Conservation (phyloP, 2,113 vertebrate genomes). For the Hippocampus guttulatus region DNA sequence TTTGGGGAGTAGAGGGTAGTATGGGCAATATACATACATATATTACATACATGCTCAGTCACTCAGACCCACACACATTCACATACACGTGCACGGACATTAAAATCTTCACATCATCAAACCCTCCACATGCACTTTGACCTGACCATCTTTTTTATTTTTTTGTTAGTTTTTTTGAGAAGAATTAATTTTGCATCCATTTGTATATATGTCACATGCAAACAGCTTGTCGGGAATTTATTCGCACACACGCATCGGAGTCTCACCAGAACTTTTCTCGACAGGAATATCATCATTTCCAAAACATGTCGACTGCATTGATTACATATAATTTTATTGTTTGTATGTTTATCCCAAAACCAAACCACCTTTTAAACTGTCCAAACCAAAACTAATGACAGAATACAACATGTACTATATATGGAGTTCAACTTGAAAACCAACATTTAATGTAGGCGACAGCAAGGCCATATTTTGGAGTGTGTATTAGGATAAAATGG, state of each 20-base stretch:
- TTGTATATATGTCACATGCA: slow-evolving; percentile 9
- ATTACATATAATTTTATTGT: not conserved
- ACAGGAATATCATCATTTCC: too few relatives aligned
- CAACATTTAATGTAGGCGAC: not conserved
- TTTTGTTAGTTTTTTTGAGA: too few relatives aligned
- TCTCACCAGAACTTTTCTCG: too few relatives aligned
- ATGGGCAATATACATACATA: not conserved
- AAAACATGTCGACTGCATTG: not conserved
- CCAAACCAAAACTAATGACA: not conserved
- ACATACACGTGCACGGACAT: not conserved
- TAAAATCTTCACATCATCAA: slow-evolving; percentile 34
- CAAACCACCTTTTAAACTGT: not conserved
- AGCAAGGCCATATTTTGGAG: slow-evolving; percentile 1
- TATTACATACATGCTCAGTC: too few relatives aligned
- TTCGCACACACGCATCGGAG: not conserved
- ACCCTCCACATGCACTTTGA: slow-evolving; percentile 12
- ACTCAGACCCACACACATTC: slow-evolving; percentile 4
- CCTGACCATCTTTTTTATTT: slow-evolving; percentile 12
- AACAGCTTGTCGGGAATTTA: slow-evolving; percentile 5
- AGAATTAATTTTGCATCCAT: slow-evolving; percentile 13
- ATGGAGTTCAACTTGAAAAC: not conserved
- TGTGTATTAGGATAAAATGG: not conserved
- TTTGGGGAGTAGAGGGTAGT: not conserved
- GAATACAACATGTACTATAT: not conserved
- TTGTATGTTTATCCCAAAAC: not conserved